phyloP scores from a whole-genome alignment of 1,140 invertebrate genomes.

The Halictus rubicundus region DNA sequence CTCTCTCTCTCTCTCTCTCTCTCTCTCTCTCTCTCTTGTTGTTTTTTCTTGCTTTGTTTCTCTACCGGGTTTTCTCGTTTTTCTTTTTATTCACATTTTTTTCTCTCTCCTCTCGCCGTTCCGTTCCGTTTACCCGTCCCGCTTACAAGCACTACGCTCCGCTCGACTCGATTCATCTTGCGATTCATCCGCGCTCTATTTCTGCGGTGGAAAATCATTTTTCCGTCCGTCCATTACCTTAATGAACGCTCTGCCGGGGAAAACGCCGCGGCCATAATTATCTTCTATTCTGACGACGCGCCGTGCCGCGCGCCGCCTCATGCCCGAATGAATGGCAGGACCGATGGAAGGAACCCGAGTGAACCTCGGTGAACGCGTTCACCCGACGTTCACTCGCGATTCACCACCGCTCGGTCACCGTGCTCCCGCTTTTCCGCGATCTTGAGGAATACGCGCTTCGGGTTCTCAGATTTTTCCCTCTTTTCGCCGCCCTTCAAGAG shows the following conservation, averaged over 20 bases:
- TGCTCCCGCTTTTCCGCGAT: background rate
- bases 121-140: background rate
- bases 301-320: background rate
- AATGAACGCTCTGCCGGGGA: constrained; percentile 58
- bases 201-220: constrained; percentile 39
- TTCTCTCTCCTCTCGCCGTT: background rate
- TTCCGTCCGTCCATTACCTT: constrained; percentile 65
- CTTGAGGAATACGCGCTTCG: background rate
- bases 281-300: background rate
- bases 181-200: constrained; percentile 21
- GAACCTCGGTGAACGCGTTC: constrained; percentile 14
- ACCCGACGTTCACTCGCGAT: background rate
- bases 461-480: too few relatives aligned
- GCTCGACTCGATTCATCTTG: constrained; percentile 27
- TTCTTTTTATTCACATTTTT: background rate
- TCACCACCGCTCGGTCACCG: background rate
- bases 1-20: background rate
- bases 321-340: constrained; percentile 2
- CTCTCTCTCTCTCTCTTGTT: background rate
- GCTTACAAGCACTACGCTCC: background rate
- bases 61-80: too few relatives aligned
- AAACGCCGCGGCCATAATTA: constrained; percentile 39
- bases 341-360: background rate
- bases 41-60: too few relatives aligned
- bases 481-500: too few relatives aligned